phyloP scores from a whole-genome alignment of 2,113 vertebrate species.

The Nothoprocta perdicaria region DNA sequence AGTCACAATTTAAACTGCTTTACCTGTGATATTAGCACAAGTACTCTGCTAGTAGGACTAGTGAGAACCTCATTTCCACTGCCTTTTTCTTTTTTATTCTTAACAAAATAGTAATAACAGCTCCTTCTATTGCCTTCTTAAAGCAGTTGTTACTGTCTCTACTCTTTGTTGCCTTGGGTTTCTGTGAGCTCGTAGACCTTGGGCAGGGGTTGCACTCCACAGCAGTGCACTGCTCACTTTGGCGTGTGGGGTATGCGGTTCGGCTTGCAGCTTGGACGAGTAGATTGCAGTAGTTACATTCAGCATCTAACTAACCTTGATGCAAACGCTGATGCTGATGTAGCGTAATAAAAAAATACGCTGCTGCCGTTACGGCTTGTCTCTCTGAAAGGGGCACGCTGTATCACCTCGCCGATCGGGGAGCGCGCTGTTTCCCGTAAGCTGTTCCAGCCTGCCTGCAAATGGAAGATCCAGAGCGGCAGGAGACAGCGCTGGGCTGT shows the following conservation, averaged over 20 bases:
- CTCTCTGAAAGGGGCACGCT: slow-evolving; percentile 16
- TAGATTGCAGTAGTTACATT: not conserved
- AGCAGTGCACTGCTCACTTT: not conserved
- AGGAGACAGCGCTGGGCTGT: slow-evolving; percentile 25
- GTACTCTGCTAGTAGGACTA: not conserved
- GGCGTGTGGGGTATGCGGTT: accelerated
- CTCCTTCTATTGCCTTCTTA: not conserved
- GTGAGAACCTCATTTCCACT: not conserved
- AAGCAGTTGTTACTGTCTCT: not conserved
- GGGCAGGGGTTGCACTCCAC: not conserved
- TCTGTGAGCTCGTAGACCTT: not conserved
- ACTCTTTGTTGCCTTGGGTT: not conserved
- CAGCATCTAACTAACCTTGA: slow-evolving; percentile 43
- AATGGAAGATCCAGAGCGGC: not conserved
- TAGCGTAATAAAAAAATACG: not conserved
- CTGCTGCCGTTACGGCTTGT: not conserved
- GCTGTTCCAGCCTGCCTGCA: slow-evolving; percentile 30
- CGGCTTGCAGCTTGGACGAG: not conserved
- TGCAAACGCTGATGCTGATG: slow-evolving; percentile 26
- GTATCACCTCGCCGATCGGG: slow-evolving; percentile 33
- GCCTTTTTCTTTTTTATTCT: too few relatives aligned
- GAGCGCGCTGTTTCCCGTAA: slow-evolving; percentile 12
- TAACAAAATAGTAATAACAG: too few relatives aligned
- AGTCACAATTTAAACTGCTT: not conserved
- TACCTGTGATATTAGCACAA: accelerated